Evolutionary conservation across 2,113 vertebrate species (phyloP).

Genomic region (Mastomys natalensis): DNA sequence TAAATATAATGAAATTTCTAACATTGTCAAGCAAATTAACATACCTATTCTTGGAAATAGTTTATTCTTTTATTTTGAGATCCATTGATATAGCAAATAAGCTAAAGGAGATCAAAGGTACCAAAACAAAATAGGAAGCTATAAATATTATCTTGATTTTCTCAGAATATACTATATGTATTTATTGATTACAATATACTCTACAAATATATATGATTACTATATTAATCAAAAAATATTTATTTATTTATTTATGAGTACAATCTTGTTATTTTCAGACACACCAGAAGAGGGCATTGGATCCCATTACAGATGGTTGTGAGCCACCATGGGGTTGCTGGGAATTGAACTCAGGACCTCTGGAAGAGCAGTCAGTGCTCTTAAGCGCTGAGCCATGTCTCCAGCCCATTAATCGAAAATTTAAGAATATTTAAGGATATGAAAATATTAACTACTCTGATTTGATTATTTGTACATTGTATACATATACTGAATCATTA

Average conservation of each 20-base stretch:
- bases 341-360: no score
- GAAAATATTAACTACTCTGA: neutral
- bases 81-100: neutral
- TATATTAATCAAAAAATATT: neutral
- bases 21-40: neutral
- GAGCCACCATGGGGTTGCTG: no score
- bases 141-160: neutral
- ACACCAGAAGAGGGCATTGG: no score
- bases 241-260: no score
- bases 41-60: neutral
- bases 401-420: neutral
- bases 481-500: neutral
- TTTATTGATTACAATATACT: neutral
- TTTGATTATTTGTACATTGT: neutral
- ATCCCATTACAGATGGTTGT: no score
- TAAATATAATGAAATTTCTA: neutral
- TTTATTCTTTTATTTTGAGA: constrained; percentile 36
- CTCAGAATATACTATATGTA: neutral
- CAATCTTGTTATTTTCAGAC: no score
- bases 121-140: neutral
- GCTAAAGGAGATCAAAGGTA: neutral
- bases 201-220: neutral
- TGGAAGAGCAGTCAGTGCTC: no score
- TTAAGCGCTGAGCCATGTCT: no score
- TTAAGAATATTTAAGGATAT: neutral